Evolutionary conservation across 2,888 invertebrate species (phyloP).

Genomic region (Leucophenga montana): DNA sequence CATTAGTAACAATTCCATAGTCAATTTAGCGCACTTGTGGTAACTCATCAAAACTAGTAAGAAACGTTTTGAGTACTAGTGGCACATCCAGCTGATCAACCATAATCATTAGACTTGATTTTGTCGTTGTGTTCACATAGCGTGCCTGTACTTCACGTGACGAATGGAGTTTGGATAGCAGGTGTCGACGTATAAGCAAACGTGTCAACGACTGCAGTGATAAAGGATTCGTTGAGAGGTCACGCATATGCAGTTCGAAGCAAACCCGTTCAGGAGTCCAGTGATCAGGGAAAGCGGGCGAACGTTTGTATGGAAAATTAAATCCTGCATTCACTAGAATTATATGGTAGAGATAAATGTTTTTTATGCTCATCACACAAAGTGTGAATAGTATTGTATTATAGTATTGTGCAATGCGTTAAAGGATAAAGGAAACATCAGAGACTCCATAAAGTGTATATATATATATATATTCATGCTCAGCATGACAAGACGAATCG

Average conservation of each 20-base stretch:
- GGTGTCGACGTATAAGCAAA: conserved; percentile 61
- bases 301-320: conserved; percentile 50
- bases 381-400: no score
- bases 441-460: no score
- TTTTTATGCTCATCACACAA: no score
- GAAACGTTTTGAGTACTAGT: conserved; percentile 60
- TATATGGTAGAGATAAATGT: no score
- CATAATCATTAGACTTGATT: conserved; percentile 64
- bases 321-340: conserved; percentile 66
- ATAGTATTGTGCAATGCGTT: no score
- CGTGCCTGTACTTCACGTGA: conserved; percentile 42
- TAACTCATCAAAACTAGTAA: conserved; percentile 65
- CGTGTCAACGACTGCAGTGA: conserved; percentile 65
- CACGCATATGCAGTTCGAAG: conserved; percentile 51
- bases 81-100: conserved; percentile 67
- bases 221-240: conserved; percentile 59
- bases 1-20: conserved; percentile 18
- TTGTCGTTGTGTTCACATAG: conserved; percentile 58
- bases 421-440: no score
- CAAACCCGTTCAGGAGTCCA: conserved; percentile 42
- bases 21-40: neutral
- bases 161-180: conserved; percentile 56
- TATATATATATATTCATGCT: no score
- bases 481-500: no score
- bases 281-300: conserved; percentile 37